Evolutionary conservation across 2,888 invertebrate species (phyloP).

Genomic region (Osedax frankpressi): DNA sequence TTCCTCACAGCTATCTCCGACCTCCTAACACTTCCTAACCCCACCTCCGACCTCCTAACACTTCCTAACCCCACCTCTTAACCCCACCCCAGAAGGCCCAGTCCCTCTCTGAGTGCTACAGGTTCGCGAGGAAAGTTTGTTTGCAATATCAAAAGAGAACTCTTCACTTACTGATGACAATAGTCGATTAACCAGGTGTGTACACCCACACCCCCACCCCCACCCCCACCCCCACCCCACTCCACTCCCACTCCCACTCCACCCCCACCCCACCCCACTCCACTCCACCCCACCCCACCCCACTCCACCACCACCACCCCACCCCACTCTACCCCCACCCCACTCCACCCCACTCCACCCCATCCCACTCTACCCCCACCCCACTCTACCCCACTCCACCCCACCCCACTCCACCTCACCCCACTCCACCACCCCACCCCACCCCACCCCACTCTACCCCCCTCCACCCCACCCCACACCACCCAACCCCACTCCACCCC

Average conservation of each 20-base stretch:
- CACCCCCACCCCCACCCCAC: too few relatives aligned
- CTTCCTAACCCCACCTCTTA: too few relatives aligned
- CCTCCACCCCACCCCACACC: too few relatives aligned
- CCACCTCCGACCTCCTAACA: not conserved
- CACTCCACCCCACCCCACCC: not conserved
- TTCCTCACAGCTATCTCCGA: not conserved
- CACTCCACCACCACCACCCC: not conserved
- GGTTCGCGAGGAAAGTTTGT: constrained; percentile 68
- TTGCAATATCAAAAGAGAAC: constrained; percentile 71
- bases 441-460: not conserved
- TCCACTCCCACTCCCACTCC: not conserved
- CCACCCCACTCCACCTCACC: not conserved
- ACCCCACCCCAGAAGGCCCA: not conserved
- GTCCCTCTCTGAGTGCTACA: constrained; percentile 74
- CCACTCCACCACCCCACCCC: not conserved
- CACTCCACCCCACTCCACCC: not conserved
- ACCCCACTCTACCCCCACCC: not conserved
- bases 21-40: not conserved
- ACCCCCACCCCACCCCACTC: not conserved
- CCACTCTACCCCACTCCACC: not conserved
- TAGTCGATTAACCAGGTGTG: constrained; percentile 42
- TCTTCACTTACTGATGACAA: constrained; percentile 64
- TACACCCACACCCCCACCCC: too few relatives aligned
- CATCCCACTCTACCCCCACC: not conserved
- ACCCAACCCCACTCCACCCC: not conserved